Conservation (phyloP, 2,888 invertebrate species). For the Ypsolopha sequella region DNA sequence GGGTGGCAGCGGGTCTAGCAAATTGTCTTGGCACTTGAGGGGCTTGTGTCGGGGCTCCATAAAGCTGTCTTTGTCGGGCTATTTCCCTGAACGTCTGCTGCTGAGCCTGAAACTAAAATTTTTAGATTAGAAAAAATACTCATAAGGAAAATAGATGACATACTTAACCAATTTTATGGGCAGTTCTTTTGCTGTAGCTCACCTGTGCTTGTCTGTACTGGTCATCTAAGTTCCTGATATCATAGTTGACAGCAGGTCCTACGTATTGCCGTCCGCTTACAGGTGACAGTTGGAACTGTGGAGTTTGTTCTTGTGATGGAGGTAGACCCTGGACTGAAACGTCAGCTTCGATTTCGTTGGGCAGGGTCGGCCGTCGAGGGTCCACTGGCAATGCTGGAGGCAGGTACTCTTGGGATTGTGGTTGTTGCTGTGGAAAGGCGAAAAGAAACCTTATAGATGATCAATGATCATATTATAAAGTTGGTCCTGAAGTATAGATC, state of each 20-base stretch:
- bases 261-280: slow-evolving; percentile 48
- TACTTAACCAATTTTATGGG: neutral
- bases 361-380: slow-evolving; percentile 29
- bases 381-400: slow-evolving; percentile 45
- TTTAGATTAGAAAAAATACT: neutral
- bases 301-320: slow-evolving; percentile 32
- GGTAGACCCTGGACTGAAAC: slow-evolving; percentile 58
- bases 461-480: no score
- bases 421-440: slow-evolving; percentile 7
- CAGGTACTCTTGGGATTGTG: slow-evolving; percentile 29
- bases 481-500: neutral
- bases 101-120: slow-evolving; percentile 43
- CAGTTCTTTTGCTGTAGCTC: slow-evolving; percentile 1
- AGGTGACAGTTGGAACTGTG: slow-evolving; percentile 49
- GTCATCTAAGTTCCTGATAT: slow-evolving; percentile 39
- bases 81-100: slow-evolving; percentile 45
- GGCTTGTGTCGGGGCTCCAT: slow-evolving; percentile 17
- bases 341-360: slow-evolving; percentile 26
- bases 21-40: slow-evolving; percentile 24
- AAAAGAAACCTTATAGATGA: neutral
- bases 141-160: neutral
- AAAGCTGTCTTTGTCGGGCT: slow-evolving; percentile 42
- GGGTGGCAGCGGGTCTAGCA: slow-evolving; percentile 20
- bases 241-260: slow-evolving; percentile 41
- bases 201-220: slow-evolving; percentile 43